Base-by-base conservation (phyloP, 2,113 vertebrate species). In the Clinocottus analis region DNA sequence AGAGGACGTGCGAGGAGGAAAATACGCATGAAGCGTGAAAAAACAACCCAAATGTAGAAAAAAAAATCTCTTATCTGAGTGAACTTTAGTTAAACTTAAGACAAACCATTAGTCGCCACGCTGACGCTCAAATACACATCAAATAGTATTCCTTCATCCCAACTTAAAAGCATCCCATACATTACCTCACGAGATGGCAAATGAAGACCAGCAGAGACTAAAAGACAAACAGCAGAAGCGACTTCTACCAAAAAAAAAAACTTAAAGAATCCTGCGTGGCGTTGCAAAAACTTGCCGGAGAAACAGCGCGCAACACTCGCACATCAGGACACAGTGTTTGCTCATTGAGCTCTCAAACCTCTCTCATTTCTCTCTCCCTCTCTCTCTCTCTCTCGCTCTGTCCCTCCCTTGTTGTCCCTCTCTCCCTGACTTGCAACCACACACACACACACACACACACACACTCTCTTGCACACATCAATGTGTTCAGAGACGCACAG, bases 291-390 rank as follows among this genome's bases (percentile, higher is more conserved):
- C 80, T 87, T 86, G 84, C 37, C 47, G 27, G 78, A 83, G 89
- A 45, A 82, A 43, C 82, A 85, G 71, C 67, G 29, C 63, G 79
- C 80, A n/a, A n/a, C n/a, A 75, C 77, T 58, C 65, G 84, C 80
- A 81, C 88, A 87, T 88, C 83, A 82, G 85, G 81, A 82, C 82
- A 67, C 72, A 14, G 74, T 49, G 80, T 87, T 83, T 86, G 80
- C 79, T 79, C 91, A 87, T 83, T 56, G 75, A 87, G 89, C 85
- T 87, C 86, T 89, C 67, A 61, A 84, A 84, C 83, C 89, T 73
- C 90, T 78, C 86, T 84, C 88, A 60, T 84, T 56, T 85, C 75
- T 80, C 75, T 49, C 80, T 80, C 75, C 56, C 62, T 67, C 71
- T 33, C 66, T 76, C 64, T 45, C 73, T 37, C 82, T 5, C 33